phyloP scores from a whole-genome alignment of 1,140 invertebrate genomes.

The Phthorimaea operculella region DNA sequence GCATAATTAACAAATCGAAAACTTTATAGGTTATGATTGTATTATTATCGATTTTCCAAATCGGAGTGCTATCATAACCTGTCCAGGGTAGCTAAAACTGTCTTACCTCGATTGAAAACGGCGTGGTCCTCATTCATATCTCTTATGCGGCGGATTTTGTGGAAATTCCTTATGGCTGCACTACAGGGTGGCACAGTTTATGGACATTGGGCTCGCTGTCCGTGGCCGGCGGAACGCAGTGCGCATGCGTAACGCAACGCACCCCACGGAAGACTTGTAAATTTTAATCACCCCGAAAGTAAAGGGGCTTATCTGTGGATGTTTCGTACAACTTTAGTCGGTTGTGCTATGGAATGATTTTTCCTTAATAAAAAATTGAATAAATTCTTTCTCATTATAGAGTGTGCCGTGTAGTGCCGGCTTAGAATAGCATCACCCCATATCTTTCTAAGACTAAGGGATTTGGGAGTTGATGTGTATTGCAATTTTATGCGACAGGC shows the following conservation, averaged over 20 bases:
- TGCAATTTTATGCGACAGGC: too few species aligned
- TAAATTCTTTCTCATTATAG: too few species aligned
- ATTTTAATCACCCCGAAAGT: constrained; percentile 12
- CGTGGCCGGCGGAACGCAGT: neutral
- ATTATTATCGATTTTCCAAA: constrained; percentile 58
- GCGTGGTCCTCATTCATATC: constrained; percentile 79
- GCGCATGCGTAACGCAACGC: constrained; percentile 33
- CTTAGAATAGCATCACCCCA: too few species aligned
- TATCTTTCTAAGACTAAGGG: too few species aligned
- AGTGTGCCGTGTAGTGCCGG: too few species aligned
- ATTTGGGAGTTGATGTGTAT: too few species aligned
- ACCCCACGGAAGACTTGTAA: constrained; percentile 8
- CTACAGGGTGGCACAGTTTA: neutral
- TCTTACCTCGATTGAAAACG: constrained; percentile 78
- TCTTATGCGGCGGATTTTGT: constrained; percentile 47
- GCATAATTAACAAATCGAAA: neutral
- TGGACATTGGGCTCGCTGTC: neutral
- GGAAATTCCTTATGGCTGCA: neutral
- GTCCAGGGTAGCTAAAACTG: neutral
- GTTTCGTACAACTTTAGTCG: too few species aligned
- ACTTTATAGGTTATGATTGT: constrained; percentile 46
- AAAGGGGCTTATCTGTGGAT: neutral
- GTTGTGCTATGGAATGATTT: too few species aligned
- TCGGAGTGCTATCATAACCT: neutral
- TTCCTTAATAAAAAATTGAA: too few species aligned